These are phyloP conservation scores for Hylaeus anthracinus DNA, from an alignment of 1,140 invertebrate genomes.

Conservation along the genomic window DNA sequence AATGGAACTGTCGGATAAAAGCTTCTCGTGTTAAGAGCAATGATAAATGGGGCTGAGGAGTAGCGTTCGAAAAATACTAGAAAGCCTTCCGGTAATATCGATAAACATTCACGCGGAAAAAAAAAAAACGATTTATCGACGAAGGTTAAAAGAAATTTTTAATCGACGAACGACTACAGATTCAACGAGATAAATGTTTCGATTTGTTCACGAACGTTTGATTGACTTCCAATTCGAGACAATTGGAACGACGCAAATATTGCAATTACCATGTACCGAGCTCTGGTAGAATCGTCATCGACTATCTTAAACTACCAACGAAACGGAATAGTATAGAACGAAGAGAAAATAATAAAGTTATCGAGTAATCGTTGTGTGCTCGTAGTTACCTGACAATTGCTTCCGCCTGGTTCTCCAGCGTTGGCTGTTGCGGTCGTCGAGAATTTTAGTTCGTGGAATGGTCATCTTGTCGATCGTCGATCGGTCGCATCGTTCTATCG, in stretches of 20 bases:
- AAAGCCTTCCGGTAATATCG: neutral
- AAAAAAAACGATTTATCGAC: slow-evolving; percentile 6
- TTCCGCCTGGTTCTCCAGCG: neutral
- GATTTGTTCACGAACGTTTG: neutral
- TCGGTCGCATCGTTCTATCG: slow-evolving; percentile 7
- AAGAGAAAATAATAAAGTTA: too few relatives aligned
- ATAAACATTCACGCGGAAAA: slow-evolving; percentile 5
- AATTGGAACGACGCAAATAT: neutral
- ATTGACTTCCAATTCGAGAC: neutral
- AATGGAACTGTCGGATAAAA: neutral
- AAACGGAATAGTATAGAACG: too few relatives aligned
- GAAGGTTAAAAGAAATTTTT: neutral
- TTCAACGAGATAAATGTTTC: neutral
- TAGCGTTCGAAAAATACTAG: neutral
- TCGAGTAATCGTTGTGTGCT: too few relatives aligned
- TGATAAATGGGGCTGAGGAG: neutral
- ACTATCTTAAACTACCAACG: neutral
- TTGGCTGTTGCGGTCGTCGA: neutral
- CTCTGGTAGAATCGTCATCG: neutral
- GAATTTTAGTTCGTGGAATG: neutral
- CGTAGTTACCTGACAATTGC: slow-evolving; percentile 11
- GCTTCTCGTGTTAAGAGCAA: neutral
- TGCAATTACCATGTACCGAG: too few relatives aligned
- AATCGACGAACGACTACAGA: too few relatives aligned
- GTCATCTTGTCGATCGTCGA: slow-evolving; percentile 12